Percentiles rank a stretch among this genome's conserved stretches.
Evolutionary conservation across 2,888 invertebrate genomes (phyloP).

Genomic region (Cinara cedri): DNA sequence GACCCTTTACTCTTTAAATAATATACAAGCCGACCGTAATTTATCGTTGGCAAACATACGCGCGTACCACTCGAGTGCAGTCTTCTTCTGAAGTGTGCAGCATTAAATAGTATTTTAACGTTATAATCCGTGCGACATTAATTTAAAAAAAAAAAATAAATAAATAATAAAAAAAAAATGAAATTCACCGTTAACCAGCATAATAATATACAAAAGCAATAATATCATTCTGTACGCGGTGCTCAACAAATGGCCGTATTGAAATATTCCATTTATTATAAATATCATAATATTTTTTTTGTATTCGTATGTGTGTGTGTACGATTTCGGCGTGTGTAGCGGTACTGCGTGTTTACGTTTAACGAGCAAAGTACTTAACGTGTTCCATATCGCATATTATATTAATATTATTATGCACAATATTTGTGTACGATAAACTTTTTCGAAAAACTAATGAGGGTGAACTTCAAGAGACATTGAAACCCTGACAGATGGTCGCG

Average conservation of each 20-base stretch:
- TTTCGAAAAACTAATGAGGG: slow-evolving; percentile 10
- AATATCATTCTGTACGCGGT: not conserved
- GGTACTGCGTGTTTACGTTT: slow-evolving; percentile 3
- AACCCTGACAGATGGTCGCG: not conserved
- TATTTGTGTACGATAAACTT: not conserved
- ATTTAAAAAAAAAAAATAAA: too few species aligned
- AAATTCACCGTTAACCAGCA: too few species aligned
- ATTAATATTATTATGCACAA: too few species aligned
- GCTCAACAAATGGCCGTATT: not conserved
- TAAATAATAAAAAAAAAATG: too few species aligned
- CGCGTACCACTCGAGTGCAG: too few species aligned
- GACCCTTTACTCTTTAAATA: too few species aligned
- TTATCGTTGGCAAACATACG: too few species aligned
- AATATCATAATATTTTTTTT: not conserved
- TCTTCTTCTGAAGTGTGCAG: too few species aligned
- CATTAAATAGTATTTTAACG: too few species aligned
- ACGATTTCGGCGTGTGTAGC: not conserved
- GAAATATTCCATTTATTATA: not conserved
- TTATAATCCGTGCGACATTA: too few species aligned
- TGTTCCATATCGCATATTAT: not conserved
- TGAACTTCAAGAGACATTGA: not conserved
- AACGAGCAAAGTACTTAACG: slow-evolving; percentile 48
- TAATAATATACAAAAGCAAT: not conserved
- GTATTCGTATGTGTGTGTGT: not conserved
- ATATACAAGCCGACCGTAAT: too few species aligned